A percentile compares a stretch with the other conserved stretches of the same genome.
phyloP scores from a whole-genome alignment of 2,888 invertebrate genomes.

The Acronicta psi region DNA sequence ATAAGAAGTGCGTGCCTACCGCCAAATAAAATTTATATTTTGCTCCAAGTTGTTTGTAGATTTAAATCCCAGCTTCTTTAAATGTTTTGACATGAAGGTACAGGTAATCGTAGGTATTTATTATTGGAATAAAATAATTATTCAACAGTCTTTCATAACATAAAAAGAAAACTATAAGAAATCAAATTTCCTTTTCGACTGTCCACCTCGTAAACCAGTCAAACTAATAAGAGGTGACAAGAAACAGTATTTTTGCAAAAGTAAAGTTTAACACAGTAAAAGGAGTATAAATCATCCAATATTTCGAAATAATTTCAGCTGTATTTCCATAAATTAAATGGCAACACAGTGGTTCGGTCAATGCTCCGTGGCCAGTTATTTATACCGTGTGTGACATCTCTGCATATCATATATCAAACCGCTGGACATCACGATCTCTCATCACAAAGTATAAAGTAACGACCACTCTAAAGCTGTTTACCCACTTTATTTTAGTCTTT shows the following conservation, averaged over 20 bases:
- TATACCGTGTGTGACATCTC: slow-evolving; percentile 67
- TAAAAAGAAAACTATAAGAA: background rate
- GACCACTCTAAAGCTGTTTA: slow-evolving; percentile 63
- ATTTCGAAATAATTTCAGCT: slow-evolving; percentile 28
- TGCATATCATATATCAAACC: slow-evolving; percentile 73
- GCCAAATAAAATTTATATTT: slow-evolving; percentile 35
- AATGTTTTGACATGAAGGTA: slow-evolving; percentile 11
- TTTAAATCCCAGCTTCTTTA: slow-evolving; percentile 23
- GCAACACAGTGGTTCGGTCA: slow-evolving; percentile 66
- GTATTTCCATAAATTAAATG: slow-evolving; percentile 56
- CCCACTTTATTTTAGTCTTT: slow-evolving; percentile 53
- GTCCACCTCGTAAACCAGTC: background rate
- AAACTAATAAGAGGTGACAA: slow-evolving; percentile 3
- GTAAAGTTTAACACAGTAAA: slow-evolving; percentile 14
- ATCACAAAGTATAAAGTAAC: slow-evolving; percentile 68
- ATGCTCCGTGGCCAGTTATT: slow-evolving; percentile 66
- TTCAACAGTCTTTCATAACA: background rate
- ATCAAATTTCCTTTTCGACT: background rate
- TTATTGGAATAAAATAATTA: background rate
- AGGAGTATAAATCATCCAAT: slow-evolving; percentile 8
- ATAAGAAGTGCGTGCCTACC: too few relatives aligned
- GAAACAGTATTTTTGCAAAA: slow-evolving; percentile 5
- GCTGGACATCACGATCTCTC: slow-evolving; percentile 69
- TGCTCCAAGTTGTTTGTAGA: slow-evolving; percentile 23
- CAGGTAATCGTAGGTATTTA: too few relatives aligned